Conservation (phyloP, 2,797 vertebrate species). For the Manis javanica region DNA sequence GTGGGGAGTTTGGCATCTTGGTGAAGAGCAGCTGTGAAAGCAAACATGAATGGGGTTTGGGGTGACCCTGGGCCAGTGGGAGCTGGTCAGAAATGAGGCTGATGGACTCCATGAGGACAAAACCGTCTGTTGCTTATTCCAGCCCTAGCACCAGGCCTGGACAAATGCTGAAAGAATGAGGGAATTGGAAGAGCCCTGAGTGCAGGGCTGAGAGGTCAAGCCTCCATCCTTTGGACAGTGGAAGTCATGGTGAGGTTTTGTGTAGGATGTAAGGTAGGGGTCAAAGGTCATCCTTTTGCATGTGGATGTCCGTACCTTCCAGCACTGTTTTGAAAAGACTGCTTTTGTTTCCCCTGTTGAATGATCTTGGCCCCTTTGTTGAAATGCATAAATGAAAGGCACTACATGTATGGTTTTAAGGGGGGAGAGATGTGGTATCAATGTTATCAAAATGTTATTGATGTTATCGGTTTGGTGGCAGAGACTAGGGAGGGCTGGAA, state of each 20-base stretch:
- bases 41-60: not conserved
- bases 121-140: not conserved
- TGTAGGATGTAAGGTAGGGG: not conserved
- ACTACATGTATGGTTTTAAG: not conserved
- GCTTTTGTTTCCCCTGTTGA: not conserved
- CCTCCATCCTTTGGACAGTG: not conserved
- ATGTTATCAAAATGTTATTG: not conserved
- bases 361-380: not conserved
- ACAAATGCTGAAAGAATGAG: not conserved
- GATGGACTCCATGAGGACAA: not conserved
- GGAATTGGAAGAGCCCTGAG: not conserved
- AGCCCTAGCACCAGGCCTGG: not conserved
- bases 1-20: not conserved
- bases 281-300: not conserved
- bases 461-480: not conserved
- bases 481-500: not conserved
- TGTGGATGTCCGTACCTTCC: not conserved
- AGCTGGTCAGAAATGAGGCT: not conserved
- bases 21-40: not conserved
- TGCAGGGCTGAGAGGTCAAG: not conserved
- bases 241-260: not conserved
- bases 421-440: not conserved
- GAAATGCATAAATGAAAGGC: not conserved
- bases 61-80: not conserved
- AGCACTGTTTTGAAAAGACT: not conserved